Evolutionary conservation across 2,113 vertebrate genomes (phyloP).

Genomic region (Dicrurus megarhynchus): DNA sequence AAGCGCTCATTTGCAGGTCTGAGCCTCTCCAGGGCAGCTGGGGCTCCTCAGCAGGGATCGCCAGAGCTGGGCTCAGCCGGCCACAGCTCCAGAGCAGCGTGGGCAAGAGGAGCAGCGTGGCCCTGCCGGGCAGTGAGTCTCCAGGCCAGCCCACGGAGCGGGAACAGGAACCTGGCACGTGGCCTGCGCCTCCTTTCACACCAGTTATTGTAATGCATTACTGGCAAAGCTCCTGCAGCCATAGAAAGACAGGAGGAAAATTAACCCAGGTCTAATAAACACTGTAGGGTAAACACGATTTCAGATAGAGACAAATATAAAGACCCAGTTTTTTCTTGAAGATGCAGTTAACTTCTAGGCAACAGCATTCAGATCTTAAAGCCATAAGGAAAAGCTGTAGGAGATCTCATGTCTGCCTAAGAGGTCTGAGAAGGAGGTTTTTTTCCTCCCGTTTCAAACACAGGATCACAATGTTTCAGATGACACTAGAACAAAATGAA

Average conservation of each 20-base stretch:
- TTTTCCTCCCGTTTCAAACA: neutral
- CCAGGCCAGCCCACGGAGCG: rapidly evolving
- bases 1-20: neutral
- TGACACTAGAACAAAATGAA: neutral
- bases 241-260: neutral
- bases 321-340: neutral
- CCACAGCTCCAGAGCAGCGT: neutral
- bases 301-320: neutral
- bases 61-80: neutral
- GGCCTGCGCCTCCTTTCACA: neutral
- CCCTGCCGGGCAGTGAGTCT: neutral
- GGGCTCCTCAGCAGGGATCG: neutral
- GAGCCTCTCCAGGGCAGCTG: neutral
- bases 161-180: neutral
- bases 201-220: neutral
- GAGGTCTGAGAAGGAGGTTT: neutral
- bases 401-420: neutral
- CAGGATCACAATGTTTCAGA: neutral
- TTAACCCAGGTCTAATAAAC: slow-evolving; percentile 11
- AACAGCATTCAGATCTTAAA: neutral
- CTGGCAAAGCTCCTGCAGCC: slow-evolving; percentile 27
- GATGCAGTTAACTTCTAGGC: neutral
- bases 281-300: slow-evolving; percentile 10
- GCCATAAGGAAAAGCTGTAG: no score
- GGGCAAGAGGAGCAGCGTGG: neutral